Conservation (phyloP, 2,797 vertebrate genomes). For the Artibeus lituratus region DNA sequence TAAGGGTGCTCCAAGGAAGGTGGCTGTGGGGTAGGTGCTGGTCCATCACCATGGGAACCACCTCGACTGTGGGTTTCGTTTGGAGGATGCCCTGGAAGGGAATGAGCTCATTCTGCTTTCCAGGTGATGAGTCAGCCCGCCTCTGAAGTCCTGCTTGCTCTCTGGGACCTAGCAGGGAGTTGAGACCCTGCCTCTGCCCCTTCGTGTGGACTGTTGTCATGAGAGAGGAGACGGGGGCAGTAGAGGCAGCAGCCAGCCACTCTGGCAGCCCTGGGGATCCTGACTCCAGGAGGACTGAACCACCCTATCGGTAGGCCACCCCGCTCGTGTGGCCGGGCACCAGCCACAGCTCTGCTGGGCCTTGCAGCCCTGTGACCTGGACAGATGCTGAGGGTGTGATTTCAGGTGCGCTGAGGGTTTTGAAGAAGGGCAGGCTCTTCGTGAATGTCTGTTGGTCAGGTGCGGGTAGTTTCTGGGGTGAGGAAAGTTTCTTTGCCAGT, state of each 20-base stretch:
- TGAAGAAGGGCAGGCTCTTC: not conserved
- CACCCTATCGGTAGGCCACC: not conserved
- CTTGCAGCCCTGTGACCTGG: not conserved
- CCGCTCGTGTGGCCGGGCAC: not conserved
- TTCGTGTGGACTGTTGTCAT: not conserved
- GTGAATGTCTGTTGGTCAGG: not conserved
- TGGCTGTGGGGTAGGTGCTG: constrained; percentile 65
- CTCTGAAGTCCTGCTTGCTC: not conserved
- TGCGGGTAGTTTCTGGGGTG: not conserved
- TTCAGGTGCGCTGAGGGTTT: not conserved
- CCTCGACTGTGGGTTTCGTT: constrained; percentile 39
- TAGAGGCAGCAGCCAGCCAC: not conserved
- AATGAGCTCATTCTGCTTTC: constrained; percentile 59
- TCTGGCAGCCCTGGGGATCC: not conserved
- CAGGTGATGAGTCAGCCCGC: constrained; percentile 54
- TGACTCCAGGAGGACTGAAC: not conserved
- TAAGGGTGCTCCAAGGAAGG: not conserved
- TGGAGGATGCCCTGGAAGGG: constrained; percentile 55
- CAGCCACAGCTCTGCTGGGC: not conserved
- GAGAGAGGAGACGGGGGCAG: not conserved
- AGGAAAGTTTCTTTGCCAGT: not conserved
- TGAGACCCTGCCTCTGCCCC: not conserved
- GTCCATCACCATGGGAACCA: constrained; percentile 68
- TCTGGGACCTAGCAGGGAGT: not conserved
- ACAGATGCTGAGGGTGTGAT: not conserved